Evolutionary conservation across 2,888 invertebrate genomes (phyloP).

Genomic region (Eulithis testata): DNA sequence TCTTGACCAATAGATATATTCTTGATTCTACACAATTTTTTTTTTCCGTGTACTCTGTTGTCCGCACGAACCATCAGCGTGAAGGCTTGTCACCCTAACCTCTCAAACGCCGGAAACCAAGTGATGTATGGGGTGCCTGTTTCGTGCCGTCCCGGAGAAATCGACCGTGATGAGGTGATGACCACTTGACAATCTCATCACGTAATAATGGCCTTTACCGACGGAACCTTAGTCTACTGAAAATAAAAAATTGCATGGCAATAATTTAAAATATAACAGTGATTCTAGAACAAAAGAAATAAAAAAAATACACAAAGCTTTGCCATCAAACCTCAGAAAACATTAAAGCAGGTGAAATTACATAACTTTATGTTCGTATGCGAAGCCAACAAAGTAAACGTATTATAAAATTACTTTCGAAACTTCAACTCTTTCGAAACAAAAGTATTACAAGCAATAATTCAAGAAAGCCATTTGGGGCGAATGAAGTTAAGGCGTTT

Average conservation of each 20-base stretch:
- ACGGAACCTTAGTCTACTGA: constrained; percentile 7
- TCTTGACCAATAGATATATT: no score
- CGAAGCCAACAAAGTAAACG: constrained; percentile 26
- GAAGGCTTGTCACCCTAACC: constrained; percentile 39
- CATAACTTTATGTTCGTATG: constrained; percentile 35
- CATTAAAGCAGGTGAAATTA: constrained; percentile 33
- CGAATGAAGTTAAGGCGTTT: constrained; percentile 35
- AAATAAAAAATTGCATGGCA: constrained; percentile 8
- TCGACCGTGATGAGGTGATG: constrained; percentile 37
- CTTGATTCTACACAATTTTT: no score
- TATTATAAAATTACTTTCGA: constrained; percentile 34
- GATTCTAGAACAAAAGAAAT: no score
- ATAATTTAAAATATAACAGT: background rate
- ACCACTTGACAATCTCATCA: constrained; percentile 34
- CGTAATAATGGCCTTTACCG: constrained; percentile 28
- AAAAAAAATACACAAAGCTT: constrained; percentile 12
- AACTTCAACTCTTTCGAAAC: constrained; percentile 39
- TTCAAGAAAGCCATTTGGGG: constrained; percentile 37
- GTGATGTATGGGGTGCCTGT: constrained; percentile 44
- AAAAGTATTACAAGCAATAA: constrained; percentile 39
- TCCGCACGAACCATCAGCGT: constrained; percentile 33
- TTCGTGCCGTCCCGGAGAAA: constrained; percentile 36
- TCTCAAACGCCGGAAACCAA: constrained; percentile 45
- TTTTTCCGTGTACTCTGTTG: no score
- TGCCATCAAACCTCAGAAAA: constrained; percentile 11